Evolutionary conservation across 2,797 vertebrate species (phyloP).

Genomic region (Lycodopsis pacificus): DNA sequence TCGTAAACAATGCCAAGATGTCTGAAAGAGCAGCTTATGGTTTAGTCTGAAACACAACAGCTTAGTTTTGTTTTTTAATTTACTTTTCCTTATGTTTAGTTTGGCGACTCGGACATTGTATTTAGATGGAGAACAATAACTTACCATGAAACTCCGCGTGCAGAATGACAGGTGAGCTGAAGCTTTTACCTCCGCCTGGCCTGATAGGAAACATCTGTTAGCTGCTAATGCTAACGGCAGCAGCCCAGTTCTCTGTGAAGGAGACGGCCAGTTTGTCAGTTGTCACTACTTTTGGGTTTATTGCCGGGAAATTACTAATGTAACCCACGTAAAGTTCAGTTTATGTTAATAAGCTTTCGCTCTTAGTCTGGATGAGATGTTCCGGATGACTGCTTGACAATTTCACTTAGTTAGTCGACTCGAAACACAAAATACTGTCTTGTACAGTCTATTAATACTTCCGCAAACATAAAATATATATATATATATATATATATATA

Average conservation of each 20-base stretch:
- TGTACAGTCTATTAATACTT: neutral
- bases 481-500: too few relatives aligned
- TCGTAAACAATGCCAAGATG: slow-evolving; percentile 70
- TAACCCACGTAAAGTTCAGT: neutral
- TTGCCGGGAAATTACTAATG: neutral
- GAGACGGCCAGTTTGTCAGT: neutral
- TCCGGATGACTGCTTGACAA: neutral
- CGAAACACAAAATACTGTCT: neutral
- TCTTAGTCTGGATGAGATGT: neutral
- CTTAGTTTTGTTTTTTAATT: slow-evolving; percentile 63
- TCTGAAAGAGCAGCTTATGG: slow-evolving; percentile 53
- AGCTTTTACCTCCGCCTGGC: neutral
- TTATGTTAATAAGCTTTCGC: neutral
- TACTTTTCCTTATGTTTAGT: slow-evolving; percentile 53
- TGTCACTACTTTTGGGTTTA: neutral
- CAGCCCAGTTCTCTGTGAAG: neutral
- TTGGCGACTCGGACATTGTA: slow-evolving; percentile 25
- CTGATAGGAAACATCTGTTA: slow-evolving; percentile 43
- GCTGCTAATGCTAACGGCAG: slow-evolving; percentile 60
- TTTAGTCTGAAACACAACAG: slow-evolving; percentile 57
- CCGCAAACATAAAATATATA: neutral
- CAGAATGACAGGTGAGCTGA: slow-evolving; percentile 84
- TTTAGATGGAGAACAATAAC: slow-evolving; percentile 75
- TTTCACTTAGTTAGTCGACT: neutral
- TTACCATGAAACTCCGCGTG: slow-evolving; percentile 85